Evolutionary conservation across 2,888 invertebrate species (phyloP).

Genomic region (Drosophila austrosaltans): DNA sequence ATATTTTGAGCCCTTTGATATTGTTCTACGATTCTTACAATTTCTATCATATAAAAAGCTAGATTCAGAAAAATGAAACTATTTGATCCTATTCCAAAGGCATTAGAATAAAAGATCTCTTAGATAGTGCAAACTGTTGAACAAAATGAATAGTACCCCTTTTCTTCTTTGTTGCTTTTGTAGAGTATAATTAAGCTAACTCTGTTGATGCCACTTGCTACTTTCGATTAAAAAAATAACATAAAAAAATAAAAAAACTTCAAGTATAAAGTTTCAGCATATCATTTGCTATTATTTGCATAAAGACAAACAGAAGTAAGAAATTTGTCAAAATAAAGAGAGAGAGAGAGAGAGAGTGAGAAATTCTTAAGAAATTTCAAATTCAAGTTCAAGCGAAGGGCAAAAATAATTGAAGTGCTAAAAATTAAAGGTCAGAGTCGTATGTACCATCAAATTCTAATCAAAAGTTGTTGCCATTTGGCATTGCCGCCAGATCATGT

Average conservation of each 20-base stretch:
- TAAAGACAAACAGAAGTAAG: conserved; percentile 21
- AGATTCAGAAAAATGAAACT: too few species aligned
- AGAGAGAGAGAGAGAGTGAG: not conserved
- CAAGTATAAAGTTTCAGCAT: conserved; percentile 39
- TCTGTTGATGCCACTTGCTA: not conserved
- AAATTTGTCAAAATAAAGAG: not conserved
- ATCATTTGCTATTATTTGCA: conserved; percentile 45
- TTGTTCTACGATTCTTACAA: too few species aligned
- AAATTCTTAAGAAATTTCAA: conserved; percentile 3
- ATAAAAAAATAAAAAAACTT: too few species aligned
- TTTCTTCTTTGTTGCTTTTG: too few species aligned
- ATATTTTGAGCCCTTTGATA: too few species aligned
- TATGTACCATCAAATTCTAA: not conserved
- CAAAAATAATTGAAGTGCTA: conserved; percentile 5
- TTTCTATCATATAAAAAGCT: too few species aligned
- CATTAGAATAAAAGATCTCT: too few species aligned
- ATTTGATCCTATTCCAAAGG: too few species aligned
- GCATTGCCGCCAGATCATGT: not conserved
- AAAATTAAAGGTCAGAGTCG: conserved; percentile 2
- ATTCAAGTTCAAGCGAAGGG: conserved; percentile 3
- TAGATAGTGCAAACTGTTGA: not conserved
- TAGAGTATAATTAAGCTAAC: conserved; percentile 1
- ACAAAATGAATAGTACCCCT: not conserved
- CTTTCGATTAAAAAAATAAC: not conserved
- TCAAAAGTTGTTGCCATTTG: conserved; percentile 2